These are phyloP conservation scores for Acleris cristana DNA, from an alignment of 2,888 invertebrate species.

Conservation along the genomic window DNA sequence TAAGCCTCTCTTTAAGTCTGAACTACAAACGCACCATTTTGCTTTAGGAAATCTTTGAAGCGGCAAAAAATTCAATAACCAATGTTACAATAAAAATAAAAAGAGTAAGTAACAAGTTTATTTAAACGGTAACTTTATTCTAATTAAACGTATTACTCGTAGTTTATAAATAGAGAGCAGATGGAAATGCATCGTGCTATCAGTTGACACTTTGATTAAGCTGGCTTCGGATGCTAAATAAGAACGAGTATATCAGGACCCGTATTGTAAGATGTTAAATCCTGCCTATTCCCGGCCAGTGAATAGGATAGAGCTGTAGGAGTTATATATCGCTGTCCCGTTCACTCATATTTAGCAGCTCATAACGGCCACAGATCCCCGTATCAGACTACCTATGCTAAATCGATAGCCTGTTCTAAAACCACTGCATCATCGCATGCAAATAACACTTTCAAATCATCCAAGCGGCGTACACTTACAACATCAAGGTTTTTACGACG, in stretches of 20 bases:
- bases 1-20: conserved; percentile 25
- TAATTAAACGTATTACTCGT: too few species aligned
- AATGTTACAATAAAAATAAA: not conserved
- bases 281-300: too few species aligned
- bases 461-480: conserved; percentile 4
- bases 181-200: not conserved
- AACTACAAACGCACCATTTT: conserved; percentile 20
- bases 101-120: not conserved
- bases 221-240: not conserved
- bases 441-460: conserved; percentile 5
- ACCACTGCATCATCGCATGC: conserved; percentile 6
- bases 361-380: not conserved
- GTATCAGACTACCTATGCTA: not conserved
- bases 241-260: not conserved
- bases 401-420: too few species aligned
- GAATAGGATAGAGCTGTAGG: too few species aligned
- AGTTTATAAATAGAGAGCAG: not conserved
- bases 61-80: conserved; percentile 12
- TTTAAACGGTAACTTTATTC: too few species aligned
- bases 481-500: conserved; percentile 15
- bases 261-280: too few species aligned
- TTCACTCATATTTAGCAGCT: not conserved
- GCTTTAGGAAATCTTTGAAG: conserved; percentile 20
- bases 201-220: conserved; percentile 18
- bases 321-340: not conserved